Base-by-base conservation (phyloP, 92 coral and sea anemone species). In the Parazoanthus darwini region DNA sequence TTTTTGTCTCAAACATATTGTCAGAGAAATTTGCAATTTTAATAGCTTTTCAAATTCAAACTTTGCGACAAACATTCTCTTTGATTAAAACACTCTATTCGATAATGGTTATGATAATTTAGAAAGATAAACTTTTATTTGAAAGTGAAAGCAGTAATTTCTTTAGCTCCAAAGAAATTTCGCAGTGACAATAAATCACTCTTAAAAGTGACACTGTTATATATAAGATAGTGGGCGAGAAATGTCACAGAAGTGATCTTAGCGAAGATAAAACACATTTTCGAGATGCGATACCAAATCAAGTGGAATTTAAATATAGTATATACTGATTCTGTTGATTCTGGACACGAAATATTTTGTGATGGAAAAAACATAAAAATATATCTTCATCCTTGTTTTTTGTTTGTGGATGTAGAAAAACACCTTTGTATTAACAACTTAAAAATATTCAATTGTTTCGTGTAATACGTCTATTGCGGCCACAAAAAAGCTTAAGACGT, bases 31-130 rank as follows among this genome's bases (percentile, higher is more conserved):
- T 80, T 80, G 72, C 85, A 80, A 58, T 82, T 39, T 39, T 63
- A 82, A 82, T 82, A 43, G 48, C 44, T 65, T 82, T 82, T 66
- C 79, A 63, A 82, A 65, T 66, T 66, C 86, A 63, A 38, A 82
- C 75, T 82, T 66, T 65, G 63, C 22, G 74, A 42, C 86, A 82
- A 65, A 82, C 50, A 82, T 82, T 82, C 25, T 11, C 33, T 20
- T 58, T 79, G 42, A 80, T 36, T 8, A 18, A 51, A 54, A 35
- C 71, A 58, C 44, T 22, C 23, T 7, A 54, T 80, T 29, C 66
- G 68, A 54, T 37, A 51, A 80, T 10, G 68, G 43, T 56, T 20
- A 80, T 80, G 85, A 80, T 80, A 29, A 80, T 63, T 25, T 63
- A 20, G 26, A 25, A 29, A 33, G 85, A 80, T 33, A 63, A 80